phyloP scores from a whole-genome alignment of 2,113 vertebrate genomes.

The Excalfactoria chinensis region DNA sequence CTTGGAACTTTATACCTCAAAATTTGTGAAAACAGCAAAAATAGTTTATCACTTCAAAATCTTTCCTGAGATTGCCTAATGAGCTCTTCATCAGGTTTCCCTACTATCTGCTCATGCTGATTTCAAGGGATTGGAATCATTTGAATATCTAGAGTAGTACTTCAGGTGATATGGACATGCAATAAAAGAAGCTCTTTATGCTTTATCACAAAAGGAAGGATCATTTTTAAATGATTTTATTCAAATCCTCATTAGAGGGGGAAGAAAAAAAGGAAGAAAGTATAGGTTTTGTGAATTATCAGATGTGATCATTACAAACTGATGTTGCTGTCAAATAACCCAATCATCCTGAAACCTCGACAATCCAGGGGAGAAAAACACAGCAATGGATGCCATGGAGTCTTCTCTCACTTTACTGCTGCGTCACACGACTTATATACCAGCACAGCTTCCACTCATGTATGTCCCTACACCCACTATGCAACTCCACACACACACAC shows the following conservation, averaged over 20 bases:
- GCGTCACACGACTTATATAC: too few relatives aligned
- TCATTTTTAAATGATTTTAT: not conserved
- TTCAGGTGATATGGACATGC: not conserved
- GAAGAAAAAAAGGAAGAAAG: not conserved
- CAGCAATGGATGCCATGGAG: too few relatives aligned
- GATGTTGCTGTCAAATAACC: too few relatives aligned
- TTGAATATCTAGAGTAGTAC: not conserved
- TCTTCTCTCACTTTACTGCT: too few relatives aligned
- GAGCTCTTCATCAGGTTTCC: not conserved
- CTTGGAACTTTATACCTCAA: not conserved
- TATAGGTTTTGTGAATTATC: not conserved
- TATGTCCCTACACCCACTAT: too few relatives aligned
- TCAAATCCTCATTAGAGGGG: not conserved
- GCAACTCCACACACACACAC: too few relatives aligned
- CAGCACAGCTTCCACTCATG: too few relatives aligned
- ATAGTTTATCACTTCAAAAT: not conserved
- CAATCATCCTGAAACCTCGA: too few relatives aligned
- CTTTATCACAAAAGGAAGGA: not conserved
- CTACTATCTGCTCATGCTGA: not conserved
- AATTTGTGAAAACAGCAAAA: not conserved
- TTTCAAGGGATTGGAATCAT: not conserved
- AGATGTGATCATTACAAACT: not conserved
- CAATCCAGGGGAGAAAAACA: too few relatives aligned
- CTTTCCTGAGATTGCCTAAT: not conserved
- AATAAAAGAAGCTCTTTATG: not conserved